Evolutionary conservation across 2,888 invertebrate genomes (phyloP).

Genomic region (Xestia c-nigrum): DNA sequence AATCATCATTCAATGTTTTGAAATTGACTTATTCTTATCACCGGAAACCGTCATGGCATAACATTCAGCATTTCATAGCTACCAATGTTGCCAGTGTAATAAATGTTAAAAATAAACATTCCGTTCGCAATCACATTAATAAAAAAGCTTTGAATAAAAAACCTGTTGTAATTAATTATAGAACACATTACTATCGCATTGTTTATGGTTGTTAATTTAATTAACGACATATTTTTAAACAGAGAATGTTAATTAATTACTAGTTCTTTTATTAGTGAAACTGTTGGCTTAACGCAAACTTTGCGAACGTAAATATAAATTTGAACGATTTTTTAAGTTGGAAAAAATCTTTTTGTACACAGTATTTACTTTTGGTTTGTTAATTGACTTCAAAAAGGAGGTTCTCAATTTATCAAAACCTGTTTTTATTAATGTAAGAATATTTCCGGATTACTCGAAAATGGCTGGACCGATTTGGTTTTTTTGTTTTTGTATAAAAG

Average conservation of each 20-base stretch:
- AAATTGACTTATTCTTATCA: conserved; percentile 44
- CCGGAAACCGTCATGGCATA: conserved; percentile 46
- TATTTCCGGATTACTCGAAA: too few relatives aligned
- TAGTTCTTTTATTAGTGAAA: background rate
- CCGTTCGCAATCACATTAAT: conserved; percentile 25
- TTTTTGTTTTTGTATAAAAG: too few relatives aligned
- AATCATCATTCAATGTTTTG: conserved; percentile 15
- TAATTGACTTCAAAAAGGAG: too few relatives aligned
- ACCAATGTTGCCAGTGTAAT: conserved; percentile 33
- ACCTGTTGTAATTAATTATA: conserved; percentile 29
- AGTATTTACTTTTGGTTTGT: background rate
- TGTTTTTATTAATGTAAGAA: too few relatives aligned
- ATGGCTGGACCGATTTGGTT: too few relatives aligned
- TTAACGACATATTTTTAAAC: conserved; percentile 27
- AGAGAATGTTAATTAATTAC: conserved; percentile 14
- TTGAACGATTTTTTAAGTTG: background rate
- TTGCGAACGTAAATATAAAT: background rate
- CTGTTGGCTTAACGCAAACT: background rate
- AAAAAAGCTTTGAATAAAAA: conserved; percentile 33
- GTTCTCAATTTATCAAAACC: too few relatives aligned
- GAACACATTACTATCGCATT: conserved; percentile 30
- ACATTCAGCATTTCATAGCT: conserved; percentile 45
- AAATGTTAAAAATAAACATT: conserved; percentile 54
- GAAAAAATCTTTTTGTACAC: background rate
- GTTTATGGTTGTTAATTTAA: conserved; percentile 28